Evolutionary conservation across 2,888 invertebrate species (phyloP).

Genomic region (Cantharis rufa): DNA sequence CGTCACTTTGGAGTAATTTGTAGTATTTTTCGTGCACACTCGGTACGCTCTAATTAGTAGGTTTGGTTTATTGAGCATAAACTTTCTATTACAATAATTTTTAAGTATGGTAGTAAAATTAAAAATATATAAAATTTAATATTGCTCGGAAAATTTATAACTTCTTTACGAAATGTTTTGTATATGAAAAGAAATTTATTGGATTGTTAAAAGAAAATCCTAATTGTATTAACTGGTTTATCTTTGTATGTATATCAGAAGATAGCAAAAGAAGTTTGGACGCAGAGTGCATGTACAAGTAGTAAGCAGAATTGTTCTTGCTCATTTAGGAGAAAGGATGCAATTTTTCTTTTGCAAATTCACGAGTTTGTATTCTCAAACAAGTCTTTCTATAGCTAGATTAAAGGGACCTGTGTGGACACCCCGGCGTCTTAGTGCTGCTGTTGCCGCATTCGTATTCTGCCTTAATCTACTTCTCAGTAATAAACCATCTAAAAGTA

Average conservation of each 20-base stretch:
- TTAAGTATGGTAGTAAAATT: neutral
- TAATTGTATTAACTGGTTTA: constrained; percentile 53
- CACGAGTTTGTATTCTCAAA: constrained; percentile 51
- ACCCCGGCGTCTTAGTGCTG: constrained; percentile 39
- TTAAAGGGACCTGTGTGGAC: constrained; percentile 46
- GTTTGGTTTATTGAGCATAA: neutral
- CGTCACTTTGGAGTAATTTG: too few species aligned
- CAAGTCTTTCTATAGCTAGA: constrained; percentile 42
- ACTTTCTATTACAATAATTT: neutral
- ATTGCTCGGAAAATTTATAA: neutral
- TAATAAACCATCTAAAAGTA: constrained; percentile 23
- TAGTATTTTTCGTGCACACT: too few species aligned
- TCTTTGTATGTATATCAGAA: constrained; percentile 48
- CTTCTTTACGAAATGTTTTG: neutral
- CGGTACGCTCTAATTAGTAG: too few species aligned
- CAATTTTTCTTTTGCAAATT: constrained; percentile 52
- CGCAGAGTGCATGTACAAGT: constrained; percentile 48
- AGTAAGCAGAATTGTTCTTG: constrained; percentile 43
- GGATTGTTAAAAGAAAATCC: constrained; percentile 52
- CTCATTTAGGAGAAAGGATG: constrained; percentile 48
- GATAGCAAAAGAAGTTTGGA: constrained; percentile 46
- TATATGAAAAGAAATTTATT: constrained; percentile 49
- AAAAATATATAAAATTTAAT: neutral
- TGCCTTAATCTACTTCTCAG: constrained; percentile 22
- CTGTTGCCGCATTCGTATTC: constrained; percentile 24